Evolutionary conservation across 2,888 invertebrate genomes (phyloP), one percentile per base, ranked within the genome.

Genomic region (Antheraea yamamai): DNA sequence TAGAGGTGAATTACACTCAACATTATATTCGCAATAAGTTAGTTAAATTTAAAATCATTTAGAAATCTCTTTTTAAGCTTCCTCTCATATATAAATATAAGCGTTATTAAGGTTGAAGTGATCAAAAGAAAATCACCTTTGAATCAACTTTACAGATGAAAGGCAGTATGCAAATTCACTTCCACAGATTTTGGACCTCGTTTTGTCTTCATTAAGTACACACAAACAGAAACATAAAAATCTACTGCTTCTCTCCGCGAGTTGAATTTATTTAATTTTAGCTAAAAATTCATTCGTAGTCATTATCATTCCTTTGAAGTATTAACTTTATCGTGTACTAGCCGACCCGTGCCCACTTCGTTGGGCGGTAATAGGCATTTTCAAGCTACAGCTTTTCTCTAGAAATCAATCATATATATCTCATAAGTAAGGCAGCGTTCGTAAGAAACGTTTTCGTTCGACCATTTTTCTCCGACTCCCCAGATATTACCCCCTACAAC

Each of bases 131-230:
- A 26, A 75, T 72, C 58, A 39, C 71, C 16, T 51, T 61, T 61
- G 23, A 26, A 58, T 30, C 23, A 58, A 72, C 39, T 75, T 58
- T 55, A 66, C 4, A 76, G 75, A 79, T 81, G 79, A 80, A 80
- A 80, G 76, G 75, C 76, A 74, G 52, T 76, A 79, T 79, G 80
- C 74, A 79, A 81, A 79, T 79, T 74, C 66, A 72, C 68, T 73
- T 74, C 61, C 64, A 70, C 23, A 35, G 72, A 75, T 73, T 77
- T 74, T 61, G 68, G 75, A 73, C 78, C 75, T 77, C 73, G 75
- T 77, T 77, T 73, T 79, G 61, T 74, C 75, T 76, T 78, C 77
- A 78, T 78, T 79, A 79, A 76, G 64, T 73, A 61, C 71, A 61
- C 71, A 52, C 72, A 61, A 75, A 75, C 72, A 75, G 77, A 77